These are phyloP conservation scores for Lichenostomus cassidix DNA, from an alignment of 2,113 vertebrate genomes.

Conservation along the genomic window DNA sequence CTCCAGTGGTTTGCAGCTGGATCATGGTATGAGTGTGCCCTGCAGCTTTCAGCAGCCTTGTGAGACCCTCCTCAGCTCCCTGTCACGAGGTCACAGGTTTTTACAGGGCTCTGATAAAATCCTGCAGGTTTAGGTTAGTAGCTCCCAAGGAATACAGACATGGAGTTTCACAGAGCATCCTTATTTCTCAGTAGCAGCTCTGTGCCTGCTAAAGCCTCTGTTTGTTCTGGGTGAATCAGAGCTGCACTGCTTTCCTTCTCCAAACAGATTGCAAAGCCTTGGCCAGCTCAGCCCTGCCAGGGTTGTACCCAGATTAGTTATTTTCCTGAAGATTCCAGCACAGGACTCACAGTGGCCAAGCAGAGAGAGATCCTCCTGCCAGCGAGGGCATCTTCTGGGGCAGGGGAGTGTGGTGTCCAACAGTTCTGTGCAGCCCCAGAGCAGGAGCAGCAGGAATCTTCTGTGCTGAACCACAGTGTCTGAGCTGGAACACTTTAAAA, in stretches of 20 bases:
- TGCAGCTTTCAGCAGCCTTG: background rate
- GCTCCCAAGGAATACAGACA: background rate
- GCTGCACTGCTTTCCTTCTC: background rate
- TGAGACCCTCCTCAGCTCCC: background rate
- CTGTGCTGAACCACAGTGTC: fast-evolving
- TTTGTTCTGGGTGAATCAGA: background rate
- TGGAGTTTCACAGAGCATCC: background rate
- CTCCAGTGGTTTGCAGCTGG: background rate
- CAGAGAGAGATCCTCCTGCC: background rate
- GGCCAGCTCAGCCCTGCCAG: background rate
- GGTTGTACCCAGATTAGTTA: background rate
- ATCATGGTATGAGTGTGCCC: fast-evolving
- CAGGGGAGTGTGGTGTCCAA: fast-evolving
- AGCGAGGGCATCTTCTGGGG: fast-evolving
- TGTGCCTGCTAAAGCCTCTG: background rate
- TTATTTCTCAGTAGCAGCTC: background rate
- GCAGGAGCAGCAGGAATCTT: background rate
- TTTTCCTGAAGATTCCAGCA: background rate
- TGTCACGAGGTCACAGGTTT: fast-evolving
- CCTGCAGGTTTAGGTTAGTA: background rate
- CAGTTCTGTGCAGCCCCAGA: background rate
- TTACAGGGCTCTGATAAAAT: background rate
- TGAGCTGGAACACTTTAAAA: fast-evolving
- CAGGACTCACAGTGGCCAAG: background rate
- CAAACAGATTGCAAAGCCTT: background rate